A percentile compares a stretch with the other conserved stretches of the same genome.
phyloP scores from a whole-genome alignment of 1,140 invertebrate species.

The Periplaneta americana region DNA sequence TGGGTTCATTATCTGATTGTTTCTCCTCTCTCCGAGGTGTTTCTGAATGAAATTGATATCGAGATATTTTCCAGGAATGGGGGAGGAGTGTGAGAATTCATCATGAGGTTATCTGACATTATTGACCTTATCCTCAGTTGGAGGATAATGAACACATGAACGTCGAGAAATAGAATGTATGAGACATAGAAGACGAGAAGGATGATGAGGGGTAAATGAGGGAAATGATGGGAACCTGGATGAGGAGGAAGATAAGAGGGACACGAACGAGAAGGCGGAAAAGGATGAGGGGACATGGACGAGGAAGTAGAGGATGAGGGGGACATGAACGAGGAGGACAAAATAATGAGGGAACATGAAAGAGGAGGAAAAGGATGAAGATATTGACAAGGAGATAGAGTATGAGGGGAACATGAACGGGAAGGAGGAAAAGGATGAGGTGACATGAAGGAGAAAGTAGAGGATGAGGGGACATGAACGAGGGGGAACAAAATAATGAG shows the following conservation, averaged over 20 bases:
- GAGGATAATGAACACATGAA: no score
- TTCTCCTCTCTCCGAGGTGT: no score
- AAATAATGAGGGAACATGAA: background rate
- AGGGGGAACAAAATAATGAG: background rate
- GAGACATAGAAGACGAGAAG: background rate
- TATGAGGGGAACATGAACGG: constrained; percentile 4
- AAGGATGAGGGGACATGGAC: background rate
- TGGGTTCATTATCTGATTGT: no score
- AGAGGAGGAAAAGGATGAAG: background rate
- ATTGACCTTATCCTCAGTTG: no score
- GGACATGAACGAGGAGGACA: background rate
- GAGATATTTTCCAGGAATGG: no score
- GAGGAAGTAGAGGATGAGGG: background rate
- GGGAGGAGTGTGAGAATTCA: no score
- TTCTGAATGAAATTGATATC: no score
- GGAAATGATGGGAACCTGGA: background rate
- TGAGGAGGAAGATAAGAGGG: background rate
- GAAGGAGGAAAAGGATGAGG: background rate
- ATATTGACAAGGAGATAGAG: background rate
- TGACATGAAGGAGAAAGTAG: background rate
- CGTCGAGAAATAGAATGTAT: background rate
- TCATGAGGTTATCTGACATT: no score
- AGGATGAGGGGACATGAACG: background rate
- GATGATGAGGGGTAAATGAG: background rate
- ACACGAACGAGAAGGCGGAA: background rate